Conservation (phyloP, 2,113 vertebrate genomes). For the Alligator mississippiensis region DNA sequence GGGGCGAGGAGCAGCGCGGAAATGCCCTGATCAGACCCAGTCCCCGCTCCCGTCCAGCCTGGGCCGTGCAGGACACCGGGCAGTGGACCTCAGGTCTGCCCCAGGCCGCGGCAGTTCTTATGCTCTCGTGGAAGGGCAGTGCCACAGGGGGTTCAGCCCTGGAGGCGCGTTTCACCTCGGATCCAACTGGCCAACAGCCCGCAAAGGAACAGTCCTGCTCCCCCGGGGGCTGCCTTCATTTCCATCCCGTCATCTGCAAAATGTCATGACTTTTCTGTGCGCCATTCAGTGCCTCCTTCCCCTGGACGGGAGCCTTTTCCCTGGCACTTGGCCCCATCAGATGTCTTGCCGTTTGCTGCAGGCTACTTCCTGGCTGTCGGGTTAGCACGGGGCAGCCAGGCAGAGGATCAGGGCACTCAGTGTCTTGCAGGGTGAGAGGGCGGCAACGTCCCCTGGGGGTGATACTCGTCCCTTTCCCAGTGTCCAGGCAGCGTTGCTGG, state of each 20-base stretch:
- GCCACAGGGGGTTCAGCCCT: not conserved
- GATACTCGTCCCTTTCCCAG: not conserved
- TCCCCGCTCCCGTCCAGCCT: not conserved
- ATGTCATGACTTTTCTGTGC: not conserved
- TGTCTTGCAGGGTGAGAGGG: not conserved
- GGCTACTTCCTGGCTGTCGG: not conserved
- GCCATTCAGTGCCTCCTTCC: not conserved
- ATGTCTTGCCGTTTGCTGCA: not conserved
- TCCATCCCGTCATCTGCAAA: not conserved
- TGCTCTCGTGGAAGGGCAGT: not conserved
- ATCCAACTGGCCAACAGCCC: not conserved
- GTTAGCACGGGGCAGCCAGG: not conserved
- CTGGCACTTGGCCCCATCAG: not conserved
- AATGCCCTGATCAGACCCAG: not conserved
- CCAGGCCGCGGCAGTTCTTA: too few species aligned
- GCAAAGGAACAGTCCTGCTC: not conserved
- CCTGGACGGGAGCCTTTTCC: not conserved
- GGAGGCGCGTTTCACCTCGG: not conserved
- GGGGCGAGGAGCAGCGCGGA: too few species aligned
- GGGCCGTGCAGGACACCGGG: not conserved
- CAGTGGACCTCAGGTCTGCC: not conserved
- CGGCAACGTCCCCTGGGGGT: not conserved
- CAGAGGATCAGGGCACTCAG: not conserved
- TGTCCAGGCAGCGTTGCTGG: too few species aligned
- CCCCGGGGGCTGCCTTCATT: not conserved